A percentile compares a stretch with the other conserved stretches of the same genome.
Conservation (phyloP, 2,113 vertebrate species). For the Xiphophorus hellerii region DNA sequence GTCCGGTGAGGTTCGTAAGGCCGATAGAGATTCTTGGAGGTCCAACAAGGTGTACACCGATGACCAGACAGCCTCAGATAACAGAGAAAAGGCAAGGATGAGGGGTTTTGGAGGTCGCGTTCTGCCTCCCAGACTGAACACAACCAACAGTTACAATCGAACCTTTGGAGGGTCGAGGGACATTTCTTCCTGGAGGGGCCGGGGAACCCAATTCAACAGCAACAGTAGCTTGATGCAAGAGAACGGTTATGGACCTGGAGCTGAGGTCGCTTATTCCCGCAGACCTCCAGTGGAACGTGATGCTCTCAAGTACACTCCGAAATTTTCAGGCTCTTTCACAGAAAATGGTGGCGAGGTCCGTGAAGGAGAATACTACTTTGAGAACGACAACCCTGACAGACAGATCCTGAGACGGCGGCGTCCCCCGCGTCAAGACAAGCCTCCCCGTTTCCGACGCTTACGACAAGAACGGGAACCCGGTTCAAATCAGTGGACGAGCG, state of each 20-base stretch:
- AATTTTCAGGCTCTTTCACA: constrained; percentile 81
- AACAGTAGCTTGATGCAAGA: constrained; percentile 82
- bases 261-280: constrained; percentile 79
- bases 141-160: constrained; percentile 82
- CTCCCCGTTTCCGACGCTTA: constrained; percentile 92
- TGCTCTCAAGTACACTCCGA: constrained; percentile 82
- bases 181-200: constrained; percentile 86
- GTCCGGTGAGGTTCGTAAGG: constrained; percentile 81
- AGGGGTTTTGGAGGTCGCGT: constrained; percentile 86
- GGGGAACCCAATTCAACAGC: constrained; percentile 73
- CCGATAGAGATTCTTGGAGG: constrained; percentile 91
- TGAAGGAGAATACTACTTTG: constrained; percentile 86
- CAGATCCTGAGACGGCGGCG: constrained; percentile 89
- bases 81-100: constrained; percentile 81
- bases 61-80: constrained; percentile 81
- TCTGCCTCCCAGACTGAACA: constrained; percentile 91
- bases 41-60: constrained; percentile 91
- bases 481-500: constrained; percentile 86
- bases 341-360: constrained; percentile 87
- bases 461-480: constrained; percentile 87
- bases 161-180: constrained; percentile 84
- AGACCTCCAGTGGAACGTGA: constrained; percentile 83
- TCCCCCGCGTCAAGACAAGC: constrained; percentile 96
- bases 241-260: constrained; percentile 78
- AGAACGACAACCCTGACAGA: constrained; percentile 88